Percentiles rank a stretch among this genome's conserved stretches.
These are phyloP conservation scores for Neelides sp. DNA, from an alignment of 1,140 invertebrate species.

Conservation along the genomic window DNA sequence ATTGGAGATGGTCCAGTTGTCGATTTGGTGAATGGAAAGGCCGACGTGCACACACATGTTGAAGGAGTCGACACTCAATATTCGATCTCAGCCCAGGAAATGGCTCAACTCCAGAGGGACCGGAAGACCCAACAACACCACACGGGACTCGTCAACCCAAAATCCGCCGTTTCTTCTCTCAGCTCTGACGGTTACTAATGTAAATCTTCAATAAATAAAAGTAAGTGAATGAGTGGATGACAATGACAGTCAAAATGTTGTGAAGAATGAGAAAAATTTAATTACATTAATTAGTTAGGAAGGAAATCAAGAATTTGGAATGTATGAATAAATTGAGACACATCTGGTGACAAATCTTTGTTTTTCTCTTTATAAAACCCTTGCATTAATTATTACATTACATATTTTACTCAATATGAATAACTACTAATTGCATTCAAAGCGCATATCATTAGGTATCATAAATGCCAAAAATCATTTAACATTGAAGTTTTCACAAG, in stretches of 20 bases:
- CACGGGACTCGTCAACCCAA: neutral
- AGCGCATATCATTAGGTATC: no score
- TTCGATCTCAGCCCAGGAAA: conserved; percentile 35
- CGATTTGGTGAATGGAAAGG: conserved; percentile 37
- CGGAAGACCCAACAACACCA: neutral
- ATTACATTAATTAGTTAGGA: neutral
- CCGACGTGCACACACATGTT: conserved; percentile 36
- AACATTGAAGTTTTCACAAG: no score
- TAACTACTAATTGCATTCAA: no score
- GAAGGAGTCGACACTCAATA: conserved; percentile 36
- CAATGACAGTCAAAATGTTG: conserved; percentile 1
- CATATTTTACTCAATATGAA: no score
- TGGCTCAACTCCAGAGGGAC: conserved; percentile 9
- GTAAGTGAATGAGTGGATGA: neutral
- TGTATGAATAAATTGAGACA: no score
- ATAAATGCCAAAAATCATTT: no score
- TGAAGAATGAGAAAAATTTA: neutral
- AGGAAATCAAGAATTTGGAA: no score
- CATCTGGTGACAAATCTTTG: no score
- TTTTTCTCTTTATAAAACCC: no score
- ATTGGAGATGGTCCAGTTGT: conserved; percentile 40
- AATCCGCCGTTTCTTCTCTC: neutral
- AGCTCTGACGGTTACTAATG: neutral
- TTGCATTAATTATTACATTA: no score
- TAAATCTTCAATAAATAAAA: neutral